phyloP scores from a whole-genome alignment of 2,888 invertebrate species.

The Caenorhabditis virilis region DNA sequence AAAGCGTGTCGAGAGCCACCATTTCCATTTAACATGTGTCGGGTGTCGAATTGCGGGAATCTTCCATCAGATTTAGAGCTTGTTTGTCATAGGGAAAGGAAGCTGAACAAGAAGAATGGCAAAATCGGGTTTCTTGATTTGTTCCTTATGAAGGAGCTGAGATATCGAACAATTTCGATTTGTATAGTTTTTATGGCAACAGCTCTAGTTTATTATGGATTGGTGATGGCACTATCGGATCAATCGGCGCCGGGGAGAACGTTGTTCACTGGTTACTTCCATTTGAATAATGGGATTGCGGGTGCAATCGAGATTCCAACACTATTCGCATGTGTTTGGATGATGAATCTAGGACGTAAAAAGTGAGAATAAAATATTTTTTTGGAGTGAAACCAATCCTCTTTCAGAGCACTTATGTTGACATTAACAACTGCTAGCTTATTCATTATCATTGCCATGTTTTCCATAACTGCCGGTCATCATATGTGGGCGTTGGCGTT shows the following conservation, averaged over 20 bases:
- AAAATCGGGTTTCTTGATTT: constrained; percentile 42
- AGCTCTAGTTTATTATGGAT: constrained; percentile 68
- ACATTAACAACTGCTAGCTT: constrained; percentile 62
- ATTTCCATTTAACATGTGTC: constrained; percentile 65
- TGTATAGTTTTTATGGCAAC: constrained; percentile 68
- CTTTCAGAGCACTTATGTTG: constrained; percentile 62
- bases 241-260: constrained; percentile 67
- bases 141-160: constrained; percentile 45
- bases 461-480: constrained; percentile 44
- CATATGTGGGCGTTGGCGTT: constrained; percentile 61
- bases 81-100: constrained; percentile 64
- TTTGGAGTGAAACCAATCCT: not conserved
- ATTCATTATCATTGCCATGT: constrained; percentile 65
- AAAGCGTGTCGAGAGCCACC: constrained; percentile 66
- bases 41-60: constrained; percentile 60
- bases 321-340: constrained; percentile 62
- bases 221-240: constrained; percentile 67
- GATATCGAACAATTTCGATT: constrained; percentile 61
- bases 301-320: constrained; percentile 68
- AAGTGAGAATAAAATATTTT: constrained; percentile 25
- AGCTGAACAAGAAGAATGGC: constrained; percentile 48
- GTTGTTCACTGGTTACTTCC: constrained; percentile 67
- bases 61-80: constrained; percentile 67
- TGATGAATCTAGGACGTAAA: constrained; percentile 64
- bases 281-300: constrained; percentile 67